A percentile compares a stretch with the other conserved stretches of the same genome.
Evolutionary conservation across 2,113 vertebrate genomes (phyloP).

Genomic region (Tylochromis polylepis): DNA sequence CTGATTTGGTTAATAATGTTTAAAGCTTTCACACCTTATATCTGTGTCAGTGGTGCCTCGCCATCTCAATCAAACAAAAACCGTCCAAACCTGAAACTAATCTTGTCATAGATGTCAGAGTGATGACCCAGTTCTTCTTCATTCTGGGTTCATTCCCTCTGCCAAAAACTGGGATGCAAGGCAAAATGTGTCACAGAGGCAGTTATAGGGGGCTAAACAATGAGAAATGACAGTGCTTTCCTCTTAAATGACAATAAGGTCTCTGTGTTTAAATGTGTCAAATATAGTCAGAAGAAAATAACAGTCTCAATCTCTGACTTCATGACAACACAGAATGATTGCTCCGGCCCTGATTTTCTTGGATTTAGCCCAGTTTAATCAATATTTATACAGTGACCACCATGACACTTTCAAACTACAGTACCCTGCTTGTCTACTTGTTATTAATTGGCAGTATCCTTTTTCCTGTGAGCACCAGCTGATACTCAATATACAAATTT

Average conservation of each 20-base stretch:
- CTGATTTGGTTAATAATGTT: not conserved
- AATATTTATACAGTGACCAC: not conserved
- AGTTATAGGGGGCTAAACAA: not conserved
- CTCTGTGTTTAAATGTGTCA: not conserved
- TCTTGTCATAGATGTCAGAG: slow-evolving; percentile 29
- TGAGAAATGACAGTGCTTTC: not conserved
- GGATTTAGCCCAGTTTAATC: not conserved
- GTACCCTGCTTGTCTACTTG: not conserved
- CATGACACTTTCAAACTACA: not conserved
- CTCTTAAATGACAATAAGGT: not conserved
- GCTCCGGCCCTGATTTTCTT: not conserved
- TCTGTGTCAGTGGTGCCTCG: not conserved
- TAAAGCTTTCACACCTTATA: not conserved
- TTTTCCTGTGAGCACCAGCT: not conserved
- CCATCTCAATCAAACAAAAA: slow-evolving; percentile 12
- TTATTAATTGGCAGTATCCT: not conserved
- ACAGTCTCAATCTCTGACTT: not conserved
- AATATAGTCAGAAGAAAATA: not conserved
- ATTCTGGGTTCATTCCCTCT: slow-evolving; percentile 14
- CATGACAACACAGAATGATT: not conserved
- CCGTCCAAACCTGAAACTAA: slow-evolving; percentile 33
- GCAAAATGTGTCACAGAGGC: not conserved
- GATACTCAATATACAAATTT: too few relatives aligned
- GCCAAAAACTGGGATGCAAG: slow-evolving; percentile 14
- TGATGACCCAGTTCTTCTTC: slow-evolving; percentile 36